Evolutionary conservation across 1,140 invertebrate species (phyloP).

Genomic region (Hylaeus volcanicus): DNA sequence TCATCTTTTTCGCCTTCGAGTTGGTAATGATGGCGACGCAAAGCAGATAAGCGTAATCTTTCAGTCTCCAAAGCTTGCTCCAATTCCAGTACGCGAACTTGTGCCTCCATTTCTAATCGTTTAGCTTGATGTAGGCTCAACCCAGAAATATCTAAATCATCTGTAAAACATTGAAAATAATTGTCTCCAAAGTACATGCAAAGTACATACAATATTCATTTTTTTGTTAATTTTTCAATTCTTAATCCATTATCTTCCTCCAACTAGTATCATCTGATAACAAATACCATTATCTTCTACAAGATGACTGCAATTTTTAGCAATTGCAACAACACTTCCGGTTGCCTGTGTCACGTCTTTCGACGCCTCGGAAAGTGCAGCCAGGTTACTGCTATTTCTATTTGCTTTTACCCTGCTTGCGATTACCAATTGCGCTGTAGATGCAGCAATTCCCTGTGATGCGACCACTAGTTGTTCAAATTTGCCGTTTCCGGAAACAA

Average conservation of each 20-base stretch:
- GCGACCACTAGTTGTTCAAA: conserved; percentile 97
- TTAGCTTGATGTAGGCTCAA: conserved; percentile 96
- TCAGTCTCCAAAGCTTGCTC: conserved; percentile 95
- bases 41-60: conserved; percentile 88
- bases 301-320: conserved; percentile 92
- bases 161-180: conserved; percentile 80
- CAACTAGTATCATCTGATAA: too few species aligned
- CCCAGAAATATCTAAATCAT: conserved; percentile 93
- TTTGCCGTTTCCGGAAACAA: conserved; percentile 92
- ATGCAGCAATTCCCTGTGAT: conserved; percentile 98
- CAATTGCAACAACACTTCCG: conserved; percentile 94
- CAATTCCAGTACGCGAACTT: conserved; percentile 94
- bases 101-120: conserved; percentile 96
- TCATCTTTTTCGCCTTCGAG: conserved; percentile 86
- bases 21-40: conserved; percentile 96
- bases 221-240: too few species aligned
- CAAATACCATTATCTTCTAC: conserved; percentile 90
- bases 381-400: conserved; percentile 88
- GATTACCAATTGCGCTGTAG: conserved; percentile 97
- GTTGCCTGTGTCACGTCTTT: conserved; percentile 94
- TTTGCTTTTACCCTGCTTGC: conserved; percentile 96
- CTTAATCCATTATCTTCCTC: too few species aligned
- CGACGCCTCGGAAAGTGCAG: conserved; percentile 90
- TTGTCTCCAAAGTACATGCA: too few species aligned
- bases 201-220: too few species aligned